Evolutionary conservation across 30 jellyfish, hydroid and myxozoan species (phyloP).

Genomic region (Morbakka virulenta): DNA sequence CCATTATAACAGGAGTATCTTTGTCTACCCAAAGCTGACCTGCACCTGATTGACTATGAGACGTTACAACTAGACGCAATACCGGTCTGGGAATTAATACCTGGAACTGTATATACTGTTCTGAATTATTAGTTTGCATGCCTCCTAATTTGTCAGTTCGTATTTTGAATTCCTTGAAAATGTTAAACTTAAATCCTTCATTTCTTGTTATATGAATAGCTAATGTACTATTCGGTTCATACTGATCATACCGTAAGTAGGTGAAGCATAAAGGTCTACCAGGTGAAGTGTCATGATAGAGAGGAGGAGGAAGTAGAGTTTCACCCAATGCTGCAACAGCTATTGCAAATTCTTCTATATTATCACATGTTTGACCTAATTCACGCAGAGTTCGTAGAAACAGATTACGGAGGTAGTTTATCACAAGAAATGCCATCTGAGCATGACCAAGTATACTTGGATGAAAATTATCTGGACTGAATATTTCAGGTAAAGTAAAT

Average conservation of each 20-base stretch:
- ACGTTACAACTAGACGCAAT: slow-evolving; percentile 76
- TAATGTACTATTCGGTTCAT: slow-evolving; percentile 87
- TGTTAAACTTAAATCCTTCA: slow-evolving; percentile 69
- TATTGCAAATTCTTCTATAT: slow-evolving; percentile 41
- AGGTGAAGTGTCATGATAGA: slow-evolving; percentile 70
- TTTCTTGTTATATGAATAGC: slow-evolving; percentile 67
- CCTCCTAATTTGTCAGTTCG: slow-evolving; percentile 92
- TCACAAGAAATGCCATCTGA: slow-evolving; percentile 94
- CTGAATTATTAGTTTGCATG: slow-evolving; percentile 85
- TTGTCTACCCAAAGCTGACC: slow-evolving; percentile 93
- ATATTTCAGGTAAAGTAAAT: slow-evolving; percentile 43
- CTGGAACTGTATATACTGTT: slow-evolving; percentile 77
- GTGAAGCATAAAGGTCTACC: slow-evolving; percentile 85
- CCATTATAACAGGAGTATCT: slow-evolving; percentile 75
- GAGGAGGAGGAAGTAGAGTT: slow-evolving; percentile 31
- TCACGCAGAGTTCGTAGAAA: slow-evolving; percentile 73
- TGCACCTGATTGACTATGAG: slow-evolving; percentile 86
- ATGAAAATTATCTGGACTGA: slow-evolving; percentile 73
- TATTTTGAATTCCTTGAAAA: slow-evolving; percentile 78
- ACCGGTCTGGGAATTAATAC: slow-evolving; percentile 58
- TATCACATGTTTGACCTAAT: slow-evolving; percentile 67
- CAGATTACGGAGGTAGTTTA: slow-evolving; percentile 73
- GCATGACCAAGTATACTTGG: slow-evolving; percentile 98
- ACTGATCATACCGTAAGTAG: slow-evolving; percentile 54
- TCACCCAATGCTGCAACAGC: slow-evolving; percentile 38